Evolutionary conservation across 2,888 invertebrate species (phyloP).

Genomic region (Chirona hameri): DNA sequence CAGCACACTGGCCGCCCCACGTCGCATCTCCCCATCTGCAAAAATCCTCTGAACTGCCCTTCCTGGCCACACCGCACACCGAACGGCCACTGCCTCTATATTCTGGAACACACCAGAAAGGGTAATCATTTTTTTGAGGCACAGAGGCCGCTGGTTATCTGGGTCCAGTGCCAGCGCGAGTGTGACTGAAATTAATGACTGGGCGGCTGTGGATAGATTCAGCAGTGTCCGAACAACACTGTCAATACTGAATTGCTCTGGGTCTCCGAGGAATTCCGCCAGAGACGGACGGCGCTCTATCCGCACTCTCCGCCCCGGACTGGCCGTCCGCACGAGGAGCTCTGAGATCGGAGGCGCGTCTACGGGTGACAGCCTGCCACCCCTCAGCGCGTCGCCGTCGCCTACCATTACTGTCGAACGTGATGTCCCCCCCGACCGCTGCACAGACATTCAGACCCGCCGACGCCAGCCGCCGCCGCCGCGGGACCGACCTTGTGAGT

Average conservation of each 20-base stretch:
- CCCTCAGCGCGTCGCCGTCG: neutral
- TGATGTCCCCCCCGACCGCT: too few relatives aligned
- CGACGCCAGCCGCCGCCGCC: neutral
- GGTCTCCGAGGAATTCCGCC: neutral
- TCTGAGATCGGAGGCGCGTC: neutral
- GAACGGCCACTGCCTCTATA: neutral
- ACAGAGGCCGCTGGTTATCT: neutral
- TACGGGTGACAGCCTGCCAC: neutral
- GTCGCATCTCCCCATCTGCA: too few relatives aligned
- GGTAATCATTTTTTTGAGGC: constrained; percentile 8
- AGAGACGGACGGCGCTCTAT: too few relatives aligned
- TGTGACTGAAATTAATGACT: neutral
- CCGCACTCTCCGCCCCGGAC: neutral
- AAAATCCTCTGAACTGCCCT: too few relatives aligned
- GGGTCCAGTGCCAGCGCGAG: neutral
- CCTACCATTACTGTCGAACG: neutral
- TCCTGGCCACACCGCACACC: too few relatives aligned
- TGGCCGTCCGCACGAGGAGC: neutral
- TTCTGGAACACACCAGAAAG: neutral
- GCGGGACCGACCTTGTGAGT: neutral
- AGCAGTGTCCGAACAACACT: neutral
- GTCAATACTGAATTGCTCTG: neutral
- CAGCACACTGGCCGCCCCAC: too few relatives aligned
- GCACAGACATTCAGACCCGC: neutral
- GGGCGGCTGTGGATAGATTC: neutral